A percentile compares a stretch with the other conserved stretches of the same genome.
phyloP scores from a whole-genome alignment of 2,797 vertebrate species.

The Nasua narica region DNA sequence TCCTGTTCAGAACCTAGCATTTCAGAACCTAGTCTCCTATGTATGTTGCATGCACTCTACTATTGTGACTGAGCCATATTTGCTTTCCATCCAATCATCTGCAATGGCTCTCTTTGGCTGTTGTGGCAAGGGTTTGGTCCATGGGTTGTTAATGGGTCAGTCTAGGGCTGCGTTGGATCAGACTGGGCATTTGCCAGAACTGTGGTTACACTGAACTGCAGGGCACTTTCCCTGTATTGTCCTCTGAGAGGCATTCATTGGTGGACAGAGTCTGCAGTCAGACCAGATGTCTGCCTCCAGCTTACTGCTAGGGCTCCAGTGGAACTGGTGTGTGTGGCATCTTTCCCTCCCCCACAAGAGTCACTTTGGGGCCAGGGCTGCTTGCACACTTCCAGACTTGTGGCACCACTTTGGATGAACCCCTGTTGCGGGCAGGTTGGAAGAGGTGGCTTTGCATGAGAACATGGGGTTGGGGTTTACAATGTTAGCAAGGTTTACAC shows the following conservation, averaged over 20 bases:
- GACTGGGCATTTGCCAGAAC: background rate
- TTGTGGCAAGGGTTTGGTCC: background rate
- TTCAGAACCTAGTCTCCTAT: background rate
- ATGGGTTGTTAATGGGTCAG: background rate
- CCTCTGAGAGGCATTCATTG: background rate
- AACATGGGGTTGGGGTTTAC: background rate
- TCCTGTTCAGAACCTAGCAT: background rate
- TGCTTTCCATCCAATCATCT: background rate
- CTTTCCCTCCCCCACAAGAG: background rate
- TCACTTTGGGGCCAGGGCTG: background rate
- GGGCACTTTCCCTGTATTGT: background rate
- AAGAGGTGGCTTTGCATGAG: background rate
- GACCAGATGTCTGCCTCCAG: background rate
- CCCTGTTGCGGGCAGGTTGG: background rate
- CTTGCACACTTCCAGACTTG: background rate
- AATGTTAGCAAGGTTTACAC: background rate
- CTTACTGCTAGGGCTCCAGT: background rate
- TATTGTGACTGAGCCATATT: background rate
- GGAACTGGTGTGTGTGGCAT: background rate
- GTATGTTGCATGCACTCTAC: background rate
- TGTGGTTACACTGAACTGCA: background rate
- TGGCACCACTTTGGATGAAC: background rate
- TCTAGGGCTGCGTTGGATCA: background rate
- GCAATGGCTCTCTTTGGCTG: background rate
- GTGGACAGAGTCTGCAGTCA: background rate